Percentiles rank a stretch among this genome's conserved stretches.
These are phyloP conservation scores for Cuniculus paca DNA, from an alignment of 2,797 vertebrate species.

Conservation along the genomic window DNA sequence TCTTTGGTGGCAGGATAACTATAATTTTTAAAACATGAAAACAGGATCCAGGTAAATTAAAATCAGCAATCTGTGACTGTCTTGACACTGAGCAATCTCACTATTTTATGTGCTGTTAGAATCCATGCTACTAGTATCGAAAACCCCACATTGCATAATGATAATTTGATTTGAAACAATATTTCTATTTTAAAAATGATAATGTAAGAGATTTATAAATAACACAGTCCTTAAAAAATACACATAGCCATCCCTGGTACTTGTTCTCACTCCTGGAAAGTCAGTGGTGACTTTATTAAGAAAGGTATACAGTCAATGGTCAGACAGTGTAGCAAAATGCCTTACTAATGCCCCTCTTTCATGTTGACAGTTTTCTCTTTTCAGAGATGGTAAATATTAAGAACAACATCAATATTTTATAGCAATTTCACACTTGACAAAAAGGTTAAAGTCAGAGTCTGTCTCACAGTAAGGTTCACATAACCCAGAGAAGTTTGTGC, in stretches of 20 bases:
- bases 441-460: neutral
- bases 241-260: constrained; percentile 38
- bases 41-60: neutral
- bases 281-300: constrained; percentile 7
- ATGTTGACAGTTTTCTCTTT: neutral
- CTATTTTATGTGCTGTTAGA: neutral
- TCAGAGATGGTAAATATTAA: neutral
- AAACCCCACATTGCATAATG: neutral
- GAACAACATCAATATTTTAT: neutral
- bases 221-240: constrained; percentile 49
- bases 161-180: constrained; percentile 24
- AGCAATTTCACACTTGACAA: neutral
- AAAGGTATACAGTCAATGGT: neutral
- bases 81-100: neutral
- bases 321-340: neutral
- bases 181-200: constrained; percentile 6
- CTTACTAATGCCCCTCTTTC: neutral
- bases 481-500: constrained; percentile 18
- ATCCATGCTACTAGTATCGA: neutral
- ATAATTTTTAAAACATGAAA: neutral
- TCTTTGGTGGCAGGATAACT: neutral
- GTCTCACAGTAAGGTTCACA: constrained; percentile 14
- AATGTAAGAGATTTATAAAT: constrained; percentile 54
- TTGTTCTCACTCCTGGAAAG: constrained; percentile 46
- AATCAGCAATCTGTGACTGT: neutral